Percentiles rank a stretch among this genome's conserved stretches.
phyloP scores from a whole-genome alignment of 2,113 vertebrate species.

The Phalacrocorax brasilianus region DNA sequence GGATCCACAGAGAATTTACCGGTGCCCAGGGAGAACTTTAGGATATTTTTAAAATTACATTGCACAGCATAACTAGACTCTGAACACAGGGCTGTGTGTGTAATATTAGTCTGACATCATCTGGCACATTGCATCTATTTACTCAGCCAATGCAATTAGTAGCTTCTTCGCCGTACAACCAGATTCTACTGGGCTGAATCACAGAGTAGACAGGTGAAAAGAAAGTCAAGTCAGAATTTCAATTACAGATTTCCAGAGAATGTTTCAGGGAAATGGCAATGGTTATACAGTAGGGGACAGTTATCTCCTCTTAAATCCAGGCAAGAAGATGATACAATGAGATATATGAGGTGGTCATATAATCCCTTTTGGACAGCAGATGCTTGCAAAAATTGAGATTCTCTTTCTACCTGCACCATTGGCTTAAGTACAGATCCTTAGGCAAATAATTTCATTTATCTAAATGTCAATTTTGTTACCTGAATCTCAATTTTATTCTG shows the following conservation, averaged over 20 bases:
- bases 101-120: not conserved
- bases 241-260: not conserved
- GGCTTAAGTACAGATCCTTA: not conserved
- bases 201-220: not conserved
- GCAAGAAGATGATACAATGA: not conserved
- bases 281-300: not conserved
- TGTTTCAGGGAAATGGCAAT: not conserved
- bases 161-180: rapidly evolving
- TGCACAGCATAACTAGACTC: not conserved
- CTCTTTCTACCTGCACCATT: not conserved
- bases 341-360: not conserved
- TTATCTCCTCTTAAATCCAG: not conserved
- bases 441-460: not conserved
- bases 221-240: not conserved
- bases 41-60: not conserved
- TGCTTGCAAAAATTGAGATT: not conserved
- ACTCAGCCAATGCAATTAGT: not conserved
- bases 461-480: not conserved
- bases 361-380: not conserved
- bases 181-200: not conserved
- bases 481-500: not conserved
- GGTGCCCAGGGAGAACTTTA: not conserved
- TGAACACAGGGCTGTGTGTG: not conserved
- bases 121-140: not conserved
- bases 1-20: not conserved